Base-by-base conservation (phyloP, 2,888 invertebrate genomes). In the Chalcis sispes region DNA sequence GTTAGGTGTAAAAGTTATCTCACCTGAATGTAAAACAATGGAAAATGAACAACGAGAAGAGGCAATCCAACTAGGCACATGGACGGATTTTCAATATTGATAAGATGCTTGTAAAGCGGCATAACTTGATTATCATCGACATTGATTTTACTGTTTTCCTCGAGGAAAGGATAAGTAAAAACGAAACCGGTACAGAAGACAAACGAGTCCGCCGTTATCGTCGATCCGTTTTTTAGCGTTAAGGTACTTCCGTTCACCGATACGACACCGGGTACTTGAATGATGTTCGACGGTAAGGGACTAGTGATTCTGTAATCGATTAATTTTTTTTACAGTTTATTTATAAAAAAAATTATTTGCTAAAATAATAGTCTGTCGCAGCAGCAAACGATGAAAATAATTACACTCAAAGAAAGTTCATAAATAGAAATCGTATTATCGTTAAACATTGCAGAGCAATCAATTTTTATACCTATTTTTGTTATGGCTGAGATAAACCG, bases 161-260 rank as follows among this genome's bases (percentile, higher is more conserved):
- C 90, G 54, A 96, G 87, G 88, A 95, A 95, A 0, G 94, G 93
- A 83, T 93, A 94, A 77, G 89, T 90, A 86, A 92, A 94, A 72
- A 90, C 90, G 86, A 95, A 96, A 0, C 96, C 95, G 83, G 95
- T 95, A 83, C 94, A 94, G 84, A 93, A 92, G 79, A 95, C 90
- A 23, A 95, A 90, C 20, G 90, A 90, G 83, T 95, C 94, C 15
- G 92, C 89, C 10, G 90, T 89, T 79, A 93, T 91, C 75, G 88
- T 89, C 0, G 90, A 90, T 25, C 90, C 93, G 83, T 95, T 94
- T 42, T 89, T 85, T 80, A 95, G 93, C 27, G 90, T 79, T 7
- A 92, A 92, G 1, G 90, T 90, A 29, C 89, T 90, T 0, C 88
- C 82, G 0, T 89, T 88, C 64, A 93, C 89, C 50, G 87, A 84